Conservation (phyloP, 2,797 vertebrate genomes). For the Rachycentron canadum region DNA sequence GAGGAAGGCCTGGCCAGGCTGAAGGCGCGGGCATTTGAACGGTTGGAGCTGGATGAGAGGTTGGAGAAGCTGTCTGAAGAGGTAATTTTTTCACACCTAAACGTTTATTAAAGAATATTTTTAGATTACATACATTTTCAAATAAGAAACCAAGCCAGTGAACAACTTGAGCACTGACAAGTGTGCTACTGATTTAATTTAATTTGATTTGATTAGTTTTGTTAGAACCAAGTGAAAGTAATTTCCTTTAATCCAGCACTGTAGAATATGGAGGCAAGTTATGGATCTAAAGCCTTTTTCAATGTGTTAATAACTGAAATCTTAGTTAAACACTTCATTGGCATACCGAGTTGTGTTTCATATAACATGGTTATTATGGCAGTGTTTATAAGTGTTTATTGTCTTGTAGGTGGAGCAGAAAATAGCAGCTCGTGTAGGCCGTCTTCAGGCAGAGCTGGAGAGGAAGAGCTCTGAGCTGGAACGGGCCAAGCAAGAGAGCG, state of each 20-base stretch:
- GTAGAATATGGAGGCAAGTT: neutral
- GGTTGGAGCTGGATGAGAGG: conserved; percentile 95
- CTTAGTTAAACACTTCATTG: neutral
- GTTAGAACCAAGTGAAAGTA: neutral
- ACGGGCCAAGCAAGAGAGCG: conserved; percentile 95
- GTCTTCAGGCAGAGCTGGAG: conserved; percentile 96
- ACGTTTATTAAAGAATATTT: neutral
- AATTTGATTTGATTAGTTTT: neutral
- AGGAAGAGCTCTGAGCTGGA: conserved; percentile 96
- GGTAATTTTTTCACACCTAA: conserved; percentile 59
- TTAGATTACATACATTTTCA: neutral
- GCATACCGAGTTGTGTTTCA: neutral
- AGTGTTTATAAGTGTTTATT: conserved; percentile 23
- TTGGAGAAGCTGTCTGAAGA: conserved; percentile 97
- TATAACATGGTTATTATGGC: neutral
- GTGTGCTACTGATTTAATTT: neutral
- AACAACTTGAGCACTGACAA: neutral
- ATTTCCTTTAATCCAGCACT: neutral
- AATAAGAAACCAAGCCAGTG: neutral
- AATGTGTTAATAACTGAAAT: neutral
- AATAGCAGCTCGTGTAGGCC: conserved; percentile 94
- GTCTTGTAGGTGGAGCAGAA: conserved; percentile 93
- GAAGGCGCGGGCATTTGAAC: conserved; percentile 96
- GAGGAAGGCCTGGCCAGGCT: conserved; percentile 96
- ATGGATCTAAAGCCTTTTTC: neutral